Conservation (phyloP, 2,888 invertebrate species). For the Nycteola revayana region DNA sequence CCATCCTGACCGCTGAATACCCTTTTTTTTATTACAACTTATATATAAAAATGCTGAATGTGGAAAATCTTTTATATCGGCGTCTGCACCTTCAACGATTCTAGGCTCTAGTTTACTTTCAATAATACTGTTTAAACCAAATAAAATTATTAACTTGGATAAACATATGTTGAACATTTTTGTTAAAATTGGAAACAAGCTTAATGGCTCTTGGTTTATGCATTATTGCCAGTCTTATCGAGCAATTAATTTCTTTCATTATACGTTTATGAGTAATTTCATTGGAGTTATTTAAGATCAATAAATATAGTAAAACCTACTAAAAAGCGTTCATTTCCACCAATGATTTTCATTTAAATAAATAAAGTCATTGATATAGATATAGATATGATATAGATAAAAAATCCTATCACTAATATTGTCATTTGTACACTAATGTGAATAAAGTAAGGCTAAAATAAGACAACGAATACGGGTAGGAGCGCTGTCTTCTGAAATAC, state of each 20-base stretch:
- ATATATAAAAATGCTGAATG: conserved; percentile 29
- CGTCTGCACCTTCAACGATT: conserved; percentile 24
- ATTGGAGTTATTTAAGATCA: too few species aligned
- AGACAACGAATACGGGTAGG: too few species aligned
- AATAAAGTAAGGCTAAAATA: too few species aligned
- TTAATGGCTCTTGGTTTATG: not conserved
- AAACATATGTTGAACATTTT: not conserved
- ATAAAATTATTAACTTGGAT: not conserved
- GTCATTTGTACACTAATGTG: too few species aligned
- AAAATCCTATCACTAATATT: too few species aligned
- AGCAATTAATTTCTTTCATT: conserved; percentile 4
- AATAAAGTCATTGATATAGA: too few species aligned
- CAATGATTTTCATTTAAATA: too few species aligned
- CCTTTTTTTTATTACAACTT: conserved; percentile 3
- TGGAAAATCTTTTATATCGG: conserved; percentile 23
- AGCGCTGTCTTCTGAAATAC: too few species aligned
- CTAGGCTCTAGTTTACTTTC: conserved; percentile 20
- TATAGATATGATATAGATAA: too few species aligned
- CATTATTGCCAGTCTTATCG: conserved; percentile 10
- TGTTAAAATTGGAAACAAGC: not conserved
- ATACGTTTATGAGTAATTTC: conserved; percentile 10
- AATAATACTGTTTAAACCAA: conserved; percentile 4
- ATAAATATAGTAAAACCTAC: too few species aligned
- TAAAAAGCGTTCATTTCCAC: too few species aligned
- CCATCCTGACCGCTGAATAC: not conserved